Evolutionary conservation across 37 sponge, comb jelly and placozoan genomes (phyloP), one percentile per base, ranked within the genome.

Genomic region (Chondrosia reniformis): DNA sequence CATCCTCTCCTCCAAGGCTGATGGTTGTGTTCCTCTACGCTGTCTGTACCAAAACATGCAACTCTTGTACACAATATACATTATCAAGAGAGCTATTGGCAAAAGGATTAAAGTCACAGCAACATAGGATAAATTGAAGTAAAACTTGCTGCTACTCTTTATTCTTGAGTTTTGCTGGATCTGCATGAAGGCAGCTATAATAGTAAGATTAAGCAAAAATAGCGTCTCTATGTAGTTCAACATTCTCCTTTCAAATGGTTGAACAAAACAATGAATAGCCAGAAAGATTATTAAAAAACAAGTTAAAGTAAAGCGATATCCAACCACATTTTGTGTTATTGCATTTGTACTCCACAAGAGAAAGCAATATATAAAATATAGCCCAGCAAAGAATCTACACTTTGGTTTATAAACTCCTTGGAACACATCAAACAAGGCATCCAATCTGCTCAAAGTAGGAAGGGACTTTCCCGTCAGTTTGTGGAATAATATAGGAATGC

Each of bases 361-460:
- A 7, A 69, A n/a, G 2, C 72, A 44, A 69, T 69, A 69, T 41
- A 69, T 42, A 6, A 69, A 25, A 40, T 41, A 40, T 17, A 69
- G 42, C 4, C 72, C 41, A 8, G 72, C 72, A 69, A 39, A 69
- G 37, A 31, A 69, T 6, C 72, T 36, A 41, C 39, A 7, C 44
- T 69, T 38, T 10, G 31, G 37, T 44, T 69, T 69, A 44, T 69
- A 69, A 21, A 69, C 72, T 39, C 40, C 38, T 39, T 69, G 72
- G 42, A 69, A 69, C 44, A 69, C 72, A 40, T 69, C 72, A 69
- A 69, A 69, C 72, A 69, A 41, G 39, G 72, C 44, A 1, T 36
- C 72, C 4, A 69, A 24, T 40, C 21, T 69, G 72, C 33, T 21
- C 52, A 30, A 30, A 59, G 30, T 25, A 59, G 61, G 61, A 13